Evolutionary conservation across 2,797 vertebrate species (phyloP).

Genomic region (Cyclopterus lumpus): DNA sequence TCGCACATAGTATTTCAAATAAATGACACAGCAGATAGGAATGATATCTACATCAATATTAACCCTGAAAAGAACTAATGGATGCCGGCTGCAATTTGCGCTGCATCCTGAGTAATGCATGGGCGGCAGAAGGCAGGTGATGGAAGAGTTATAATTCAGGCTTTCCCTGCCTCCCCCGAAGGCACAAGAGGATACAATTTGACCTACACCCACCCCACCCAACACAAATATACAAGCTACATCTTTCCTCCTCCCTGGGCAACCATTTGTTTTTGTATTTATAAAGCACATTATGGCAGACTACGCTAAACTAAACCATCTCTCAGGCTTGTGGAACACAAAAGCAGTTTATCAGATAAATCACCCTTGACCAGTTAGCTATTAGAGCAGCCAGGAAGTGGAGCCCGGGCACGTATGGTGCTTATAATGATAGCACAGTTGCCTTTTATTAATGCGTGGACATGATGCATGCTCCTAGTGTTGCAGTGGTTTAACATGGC

Average conservation of each 20-base stretch:
- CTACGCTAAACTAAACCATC: slow-evolving; percentile 76
- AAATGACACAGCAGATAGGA: slow-evolving; percentile 97
- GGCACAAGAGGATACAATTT: slow-evolving; percentile 77
- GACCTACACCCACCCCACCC: slow-evolving; percentile 75
- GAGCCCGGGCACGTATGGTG: slow-evolving; percentile 78
- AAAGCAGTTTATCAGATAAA: slow-evolving; percentile 85
- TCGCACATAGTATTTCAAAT: slow-evolving; percentile 99
- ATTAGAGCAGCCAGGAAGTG: slow-evolving; percentile 80
- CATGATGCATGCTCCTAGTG: slow-evolving; percentile 77
- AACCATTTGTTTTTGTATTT: slow-evolving; percentile 84
- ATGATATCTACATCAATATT: slow-evolving; percentile 99
- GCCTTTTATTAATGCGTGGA: slow-evolving; percentile 82
- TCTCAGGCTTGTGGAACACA: slow-evolving; percentile 80
- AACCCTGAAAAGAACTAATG: slow-evolving; percentile 98
- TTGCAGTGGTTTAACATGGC: slow-evolving; percentile 79
- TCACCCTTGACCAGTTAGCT: slow-evolving; percentile 84
- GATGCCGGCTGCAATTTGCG: slow-evolving; percentile 93
- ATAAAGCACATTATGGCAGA: slow-evolving; percentile 80
- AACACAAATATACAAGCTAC: slow-evolving; percentile 78
- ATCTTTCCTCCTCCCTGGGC: slow-evolving; percentile 77
- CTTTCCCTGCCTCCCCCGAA: slow-evolving; percentile 68
- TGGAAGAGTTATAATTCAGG: slow-evolving; percentile 82
- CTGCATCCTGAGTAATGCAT: slow-evolving; percentile 92
- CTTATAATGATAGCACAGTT: slow-evolving; percentile 79
- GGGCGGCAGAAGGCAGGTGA: slow-evolving; percentile 77